phyloP scores from a whole-genome alignment of 2,888 invertebrate species.

The Rhingia rostrata region DNA sequence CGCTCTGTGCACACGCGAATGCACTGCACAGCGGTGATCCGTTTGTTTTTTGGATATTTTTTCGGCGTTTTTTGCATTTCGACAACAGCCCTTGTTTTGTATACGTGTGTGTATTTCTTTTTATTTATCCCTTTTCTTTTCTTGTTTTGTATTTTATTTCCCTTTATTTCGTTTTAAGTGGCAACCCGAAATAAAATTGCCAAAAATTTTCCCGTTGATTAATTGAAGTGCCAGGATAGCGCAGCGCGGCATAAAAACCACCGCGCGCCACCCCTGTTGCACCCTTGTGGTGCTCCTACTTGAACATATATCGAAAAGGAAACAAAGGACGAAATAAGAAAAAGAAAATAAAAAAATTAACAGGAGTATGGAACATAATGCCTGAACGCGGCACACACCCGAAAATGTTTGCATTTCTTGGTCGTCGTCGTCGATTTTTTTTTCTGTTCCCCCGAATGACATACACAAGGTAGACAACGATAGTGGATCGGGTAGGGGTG shows the following conservation, averaged over 20 bases:
- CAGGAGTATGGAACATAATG: conserved; percentile 52
- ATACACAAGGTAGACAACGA: conserved; percentile 51
- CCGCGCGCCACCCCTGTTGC: neutral
- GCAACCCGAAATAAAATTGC: conserved; percentile 73
- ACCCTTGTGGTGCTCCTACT: conserved; percentile 26
- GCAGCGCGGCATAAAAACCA: conserved; percentile 36
- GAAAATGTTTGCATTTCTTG: conserved; percentile 72
- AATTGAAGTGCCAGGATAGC: conserved; percentile 74
- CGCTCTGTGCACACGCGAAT: conserved; percentile 61
- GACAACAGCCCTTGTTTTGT: conserved; percentile 66
- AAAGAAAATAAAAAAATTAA: conserved; percentile 17
- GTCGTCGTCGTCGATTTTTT: conserved; percentile 64
- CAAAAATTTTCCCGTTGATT: conserved; percentile 74
- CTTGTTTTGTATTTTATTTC: conserved; percentile 66
- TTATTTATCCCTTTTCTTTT: conserved; percentile 58
- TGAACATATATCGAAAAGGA: conserved; percentile 65
- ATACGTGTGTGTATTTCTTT: conserved; percentile 33
- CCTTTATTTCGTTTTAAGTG: conserved; percentile 71
- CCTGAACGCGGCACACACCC: conserved; percentile 52
- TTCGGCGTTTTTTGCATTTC: conserved; percentile 53
- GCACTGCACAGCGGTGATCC: conserved; percentile 73
- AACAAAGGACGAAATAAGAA: conserved; percentile 67
- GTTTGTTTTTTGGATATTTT: conserved; percentile 62
- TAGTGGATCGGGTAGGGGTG: neutral
- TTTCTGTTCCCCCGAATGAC: conserved; percentile 39